Base-by-base conservation (phyloP, 2,113 vertebrate species). In the Alectura lathami region DNA sequence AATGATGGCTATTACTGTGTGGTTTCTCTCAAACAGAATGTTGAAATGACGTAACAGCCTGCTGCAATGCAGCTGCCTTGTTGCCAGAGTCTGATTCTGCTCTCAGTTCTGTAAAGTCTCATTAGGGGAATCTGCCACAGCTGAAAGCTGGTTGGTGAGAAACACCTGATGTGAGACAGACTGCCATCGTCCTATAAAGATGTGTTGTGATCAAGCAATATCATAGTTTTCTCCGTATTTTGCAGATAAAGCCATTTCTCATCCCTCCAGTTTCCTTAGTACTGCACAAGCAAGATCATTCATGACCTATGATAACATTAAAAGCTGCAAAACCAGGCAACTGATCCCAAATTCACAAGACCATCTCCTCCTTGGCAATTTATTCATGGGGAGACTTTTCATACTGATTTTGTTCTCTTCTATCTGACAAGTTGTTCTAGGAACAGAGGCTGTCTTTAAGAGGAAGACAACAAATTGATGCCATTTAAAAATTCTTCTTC, bases 401-500 rank as follows among this genome's bases (percentile, higher is more conserved):
- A 78, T 14, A 24, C 32, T 73, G 64, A 36, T 30, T 83, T 88
- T 88, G 83, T 87, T 88, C 84, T 84, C 59, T 62, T 92, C 68
- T 47, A 59, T 48, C 63, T 67, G 70, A 34, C 15, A 60, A 57
- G 69, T 86, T 54, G 38, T 80, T 94, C 27, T 68, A 75, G 45
- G 63, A 89, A 53, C 82, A 83, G 81, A 92, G 69, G 50, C 15
- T 70, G 45, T 85, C 78, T 93, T 94, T 88, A 54, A 93, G 34
- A 76, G 45, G 43, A 75, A 88, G 72, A 91, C 73, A 91, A 94
- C 51, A 85, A 93, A 94, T 67, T 64, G 76, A 84, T 94, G 43
- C 74, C 13, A 23, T 64, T 94, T 91, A 74, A 84, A 95, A 93
- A 87, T 66, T 93, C 53, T 30, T 94, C 77, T 78, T 93, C 74